A percentile compares a stretch with the other conserved stretches of the same genome.
Evolutionary conservation across 1,140 invertebrate species (phyloP).

Genomic region (Acyrthosiphon pisum): DNA sequence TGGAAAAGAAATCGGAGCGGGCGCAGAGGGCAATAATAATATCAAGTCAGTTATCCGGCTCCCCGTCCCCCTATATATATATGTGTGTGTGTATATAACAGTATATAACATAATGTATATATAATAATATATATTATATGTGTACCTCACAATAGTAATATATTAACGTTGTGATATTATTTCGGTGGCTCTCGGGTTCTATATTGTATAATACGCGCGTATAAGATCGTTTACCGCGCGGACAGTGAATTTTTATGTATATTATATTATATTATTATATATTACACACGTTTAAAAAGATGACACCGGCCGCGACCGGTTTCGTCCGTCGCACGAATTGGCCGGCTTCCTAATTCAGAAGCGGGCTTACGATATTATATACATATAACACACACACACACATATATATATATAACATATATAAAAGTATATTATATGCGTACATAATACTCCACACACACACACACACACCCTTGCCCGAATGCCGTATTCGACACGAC

Average conservation of each 20-base stretch:
- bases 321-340: constrained; percentile 48
- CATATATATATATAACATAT: background rate
- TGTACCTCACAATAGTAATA: background rate
- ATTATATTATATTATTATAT: constrained; percentile 29
- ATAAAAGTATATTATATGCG: background rate
- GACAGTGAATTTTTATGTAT: constrained; percentile 11
- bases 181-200: background rate
- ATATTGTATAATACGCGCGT: background rate
- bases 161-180: background rate
- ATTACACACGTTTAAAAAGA: constrained; percentile 20
- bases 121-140: too few relatives aligned
- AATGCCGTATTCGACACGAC: background rate
- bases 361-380: constrained; percentile 14
- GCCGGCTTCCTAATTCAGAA: constrained; percentile 54
- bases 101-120: too few relatives aligned
- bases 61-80: background rate
- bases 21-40: background rate
- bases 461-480: background rate
- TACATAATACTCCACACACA: background rate
- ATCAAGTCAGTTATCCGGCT: background rate
- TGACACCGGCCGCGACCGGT: constrained; percentile 44
- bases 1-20: background rate
- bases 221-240: background rate
- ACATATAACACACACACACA: background rate
- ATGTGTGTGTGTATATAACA: too few relatives aligned